Base-by-base conservation (phyloP, 2,113 vertebrate species). In the Mesoclemmys tuberculata region DNA sequence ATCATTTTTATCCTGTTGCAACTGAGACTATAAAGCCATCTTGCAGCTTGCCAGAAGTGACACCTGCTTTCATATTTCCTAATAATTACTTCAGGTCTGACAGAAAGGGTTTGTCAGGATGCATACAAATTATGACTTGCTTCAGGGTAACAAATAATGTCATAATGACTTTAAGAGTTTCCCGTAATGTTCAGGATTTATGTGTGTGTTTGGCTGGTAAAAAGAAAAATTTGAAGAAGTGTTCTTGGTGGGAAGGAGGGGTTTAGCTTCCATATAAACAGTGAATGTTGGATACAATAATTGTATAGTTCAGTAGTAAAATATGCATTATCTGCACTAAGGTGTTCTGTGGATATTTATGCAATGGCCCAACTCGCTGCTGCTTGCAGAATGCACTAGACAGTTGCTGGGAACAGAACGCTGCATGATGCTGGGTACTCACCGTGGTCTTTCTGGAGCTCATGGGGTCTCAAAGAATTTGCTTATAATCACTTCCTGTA, bases 11-110 rank as follows among this genome's bases (percentile, higher is more conserved):
- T 90, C 90, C 95, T 85, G 44, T 95, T 94, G 87, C 95, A 95
- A 90, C 94, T 95, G 91, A 92, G 93, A 96, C 82, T 96, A 94
- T 95, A 94, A 98, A 97, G 84, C 92, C 56, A 78, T 96, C 87
- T 96, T 94, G 93, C 80, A 93, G 84, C 84, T 96, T 96, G 96
- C 97, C 96, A 93, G 97, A 97, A 97, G 89, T 96, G 92, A 96
- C 93, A 97, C 97, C 96, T 98, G 96, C 96, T 97, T 98, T 98
- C 96, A 97, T 96, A 92, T 91, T 97, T 98, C 96, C 96, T 96
- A 97, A 96, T 98, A 97, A 98, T 98, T 97, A 96, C 94, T 98
- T 97, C 85, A 96, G 84, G 81, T 97, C 93, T 97, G 94, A 98
- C 94, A 96, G 93, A 92, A 96, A 97, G 91, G 91, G 88, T 89